Evolutionary conservation across 2,797 vertebrate species (phyloP).

Genomic region (Cossypha heuglini): DNA sequence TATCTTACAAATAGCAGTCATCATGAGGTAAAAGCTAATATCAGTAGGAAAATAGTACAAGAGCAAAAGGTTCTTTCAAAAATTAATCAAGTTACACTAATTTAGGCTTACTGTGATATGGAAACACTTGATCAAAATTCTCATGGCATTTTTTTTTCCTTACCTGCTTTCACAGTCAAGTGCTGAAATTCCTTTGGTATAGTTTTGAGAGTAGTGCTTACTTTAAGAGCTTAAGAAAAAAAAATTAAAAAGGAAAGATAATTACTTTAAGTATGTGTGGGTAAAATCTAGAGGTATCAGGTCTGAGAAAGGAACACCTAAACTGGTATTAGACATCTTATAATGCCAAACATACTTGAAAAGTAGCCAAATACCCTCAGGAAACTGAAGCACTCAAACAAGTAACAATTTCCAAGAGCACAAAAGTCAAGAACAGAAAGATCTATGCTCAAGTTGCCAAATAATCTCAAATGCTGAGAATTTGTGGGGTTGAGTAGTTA

Average conservation of each 20-base stretch:
- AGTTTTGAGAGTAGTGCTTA: conserved; percentile 50
- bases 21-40: neutral
- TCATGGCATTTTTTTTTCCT: neutral
- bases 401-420: neutral
- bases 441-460: neutral
- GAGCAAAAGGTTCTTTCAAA: neutral
- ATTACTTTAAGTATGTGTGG: neutral
- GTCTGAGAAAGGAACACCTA: neutral
- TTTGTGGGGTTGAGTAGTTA: neutral
- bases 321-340: neutral
- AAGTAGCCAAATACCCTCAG: neutral
- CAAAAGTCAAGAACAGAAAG: neutral
- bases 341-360: neutral
- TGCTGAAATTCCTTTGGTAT: conserved; percentile 75
- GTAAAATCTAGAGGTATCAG: neutral
- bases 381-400: neutral
- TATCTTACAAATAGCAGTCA: neutral
- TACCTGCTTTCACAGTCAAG: conserved; percentile 76
- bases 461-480: neutral
- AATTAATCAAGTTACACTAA: neutral
- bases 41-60: neutral
- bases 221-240: conserved; percentile 64
- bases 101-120: neutral
- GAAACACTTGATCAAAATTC: neutral
- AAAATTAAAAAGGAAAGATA: neutral